These are phyloP conservation scores for Stylophora pistillata DNA, from an alignment of 64 coral and sea anemone genomes.

Conservation along the genomic window DNA sequence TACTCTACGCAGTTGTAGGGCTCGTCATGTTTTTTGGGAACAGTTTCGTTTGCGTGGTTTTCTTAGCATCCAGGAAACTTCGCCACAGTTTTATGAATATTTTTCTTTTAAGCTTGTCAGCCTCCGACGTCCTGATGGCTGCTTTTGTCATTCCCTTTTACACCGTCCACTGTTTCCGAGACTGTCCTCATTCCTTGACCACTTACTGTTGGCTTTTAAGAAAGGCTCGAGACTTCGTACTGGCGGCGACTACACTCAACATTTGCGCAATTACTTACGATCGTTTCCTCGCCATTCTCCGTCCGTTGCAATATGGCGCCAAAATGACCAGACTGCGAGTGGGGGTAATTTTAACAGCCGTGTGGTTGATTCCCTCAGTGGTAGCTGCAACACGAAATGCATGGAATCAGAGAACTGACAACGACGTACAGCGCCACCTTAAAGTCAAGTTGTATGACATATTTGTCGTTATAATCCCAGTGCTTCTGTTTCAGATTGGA, in stretches of 20 bases:
- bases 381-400: constrained; percentile 21
- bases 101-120: constrained; percentile 56
- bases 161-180: constrained; percentile 42
- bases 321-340: constrained; percentile 23
- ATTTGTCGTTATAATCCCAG: not conserved
- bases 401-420: not conserved
- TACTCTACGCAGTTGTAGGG: constrained; percentile 19
- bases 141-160: constrained; percentile 45
- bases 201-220: constrained; percentile 52
- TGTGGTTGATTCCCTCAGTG: constrained; percentile 33
- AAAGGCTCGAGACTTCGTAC: constrained; percentile 2
- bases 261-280: constrained; percentile 65
- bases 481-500: not conserved
- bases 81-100: constrained; percentile 59
- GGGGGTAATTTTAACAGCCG: not conserved
- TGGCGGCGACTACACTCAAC: constrained; percentile 34
- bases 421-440: not conserved
- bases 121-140: constrained; percentile 44
- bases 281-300: constrained; percentile 51
- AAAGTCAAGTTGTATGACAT: constrained; percentile 5
- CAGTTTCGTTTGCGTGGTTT: constrained; percentile 18
- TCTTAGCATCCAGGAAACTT: constrained; percentile 11
- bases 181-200: constrained; percentile 1
- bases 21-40: constrained; percentile 38
- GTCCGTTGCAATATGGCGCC: constrained; percentile 36